Conservation (phyloP, 92 coral and sea anemone species). For the Montipora capitata region DNA sequence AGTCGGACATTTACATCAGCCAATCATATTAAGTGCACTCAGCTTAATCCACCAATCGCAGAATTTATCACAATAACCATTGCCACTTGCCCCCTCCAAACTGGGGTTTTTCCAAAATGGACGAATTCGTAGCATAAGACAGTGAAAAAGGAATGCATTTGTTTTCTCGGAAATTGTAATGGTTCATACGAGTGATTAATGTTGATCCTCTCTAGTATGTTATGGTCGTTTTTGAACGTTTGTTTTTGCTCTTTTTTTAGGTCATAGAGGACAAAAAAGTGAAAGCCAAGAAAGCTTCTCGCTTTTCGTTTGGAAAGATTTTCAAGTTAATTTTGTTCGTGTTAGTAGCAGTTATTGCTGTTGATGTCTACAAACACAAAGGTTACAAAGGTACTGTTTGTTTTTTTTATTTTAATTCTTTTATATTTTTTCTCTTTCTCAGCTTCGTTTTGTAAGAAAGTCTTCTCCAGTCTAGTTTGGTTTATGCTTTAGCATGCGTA, state of each 20-base stretch:
- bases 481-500: too few species aligned
- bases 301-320: constrained; percentile 75
- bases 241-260: constrained; percentile 43
- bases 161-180: too few species aligned
- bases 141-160: too few species aligned
- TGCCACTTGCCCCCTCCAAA: too few species aligned
- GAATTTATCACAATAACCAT: too few species aligned
- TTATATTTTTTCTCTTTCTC: background rate
- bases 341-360: constrained; percentile 68
- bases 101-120: too few species aligned
- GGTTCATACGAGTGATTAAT: too few species aligned
- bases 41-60: too few species aligned
- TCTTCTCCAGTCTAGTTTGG: background rate
- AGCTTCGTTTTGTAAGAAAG: background rate
- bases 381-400: constrained; percentile 88
- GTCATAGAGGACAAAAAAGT: constrained; percentile 62
- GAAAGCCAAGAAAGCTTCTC: constrained; percentile 48
- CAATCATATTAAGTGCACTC: too few species aligned
- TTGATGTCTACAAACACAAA: constrained; percentile 91
- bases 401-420: background rate
- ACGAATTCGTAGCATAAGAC: too few species aligned
- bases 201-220: too few species aligned
- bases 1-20: too few species aligned
- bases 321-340: constrained; percentile 85
- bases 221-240: background rate